Percentiles rank a stretch among this genome's conserved stretches.
These are phyloP conservation scores for Orchesella cincta DNA, from an alignment of 1,140 invertebrate species.

Conservation along the genomic window DNA sequence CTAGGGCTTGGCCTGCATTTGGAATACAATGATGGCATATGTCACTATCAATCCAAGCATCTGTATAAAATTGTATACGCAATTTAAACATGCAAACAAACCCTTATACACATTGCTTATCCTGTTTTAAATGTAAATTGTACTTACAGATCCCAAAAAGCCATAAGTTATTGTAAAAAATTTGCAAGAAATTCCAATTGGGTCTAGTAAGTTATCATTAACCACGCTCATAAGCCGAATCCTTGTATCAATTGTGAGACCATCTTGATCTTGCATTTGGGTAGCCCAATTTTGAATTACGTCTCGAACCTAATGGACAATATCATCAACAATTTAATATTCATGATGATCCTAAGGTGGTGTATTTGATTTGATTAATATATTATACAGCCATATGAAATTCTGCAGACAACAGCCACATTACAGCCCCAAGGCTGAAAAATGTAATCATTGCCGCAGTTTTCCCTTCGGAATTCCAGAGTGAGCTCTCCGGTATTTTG, in stretches of 20 bases:
- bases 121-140: background rate
- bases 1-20: slow-evolving; percentile 1
- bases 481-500: slow-evolving; percentile 5
- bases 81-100: background rate
- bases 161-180: slow-evolving; percentile 18
- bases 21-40: background rate
- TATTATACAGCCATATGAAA: slow-evolving; percentile 1
- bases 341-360: background rate
- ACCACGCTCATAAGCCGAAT: background rate
- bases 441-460: background rate
- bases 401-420: slow-evolving; percentile 12
- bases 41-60: background rate
- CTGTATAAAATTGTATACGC: background rate
- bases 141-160: slow-evolving; percentile 8
- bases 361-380: background rate
- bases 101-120: background rate
- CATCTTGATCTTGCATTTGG: slow-evolving; percentile 17
- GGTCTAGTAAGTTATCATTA: slow-evolving; percentile 7
- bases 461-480: background rate
- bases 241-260: background rate
- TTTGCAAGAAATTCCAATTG: slow-evolving; percentile 15
- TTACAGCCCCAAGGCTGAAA: background rate
- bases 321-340: background rate
- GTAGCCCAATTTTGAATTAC: slow-evolving; percentile 1
- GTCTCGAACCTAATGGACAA: background rate